Conservation (phyloP, 2,888 invertebrate species). For the Fragum fragum region DNA sequence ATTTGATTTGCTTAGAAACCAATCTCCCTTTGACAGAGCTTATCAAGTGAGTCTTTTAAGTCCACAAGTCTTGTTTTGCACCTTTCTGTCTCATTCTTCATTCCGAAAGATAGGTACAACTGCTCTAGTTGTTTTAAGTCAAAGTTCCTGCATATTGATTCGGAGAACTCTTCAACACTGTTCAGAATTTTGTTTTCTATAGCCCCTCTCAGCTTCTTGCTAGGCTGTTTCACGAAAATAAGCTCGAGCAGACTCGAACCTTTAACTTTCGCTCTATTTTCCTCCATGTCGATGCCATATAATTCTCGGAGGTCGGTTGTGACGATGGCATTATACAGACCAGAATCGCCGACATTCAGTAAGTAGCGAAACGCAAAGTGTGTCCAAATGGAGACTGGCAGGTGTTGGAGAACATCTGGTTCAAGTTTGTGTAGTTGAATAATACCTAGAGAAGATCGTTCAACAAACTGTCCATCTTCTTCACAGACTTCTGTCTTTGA, state of each 20-base stretch:
- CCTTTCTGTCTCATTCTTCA: constrained; percentile 31
- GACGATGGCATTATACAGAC: constrained; percentile 54
- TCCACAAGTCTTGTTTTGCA: constrained; percentile 31
- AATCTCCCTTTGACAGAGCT: constrained; percentile 19
- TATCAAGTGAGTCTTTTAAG: constrained; percentile 3
- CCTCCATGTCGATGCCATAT: constrained; percentile 60
- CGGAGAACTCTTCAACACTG: constrained; percentile 24
- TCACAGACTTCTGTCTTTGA: constrained; percentile 37
- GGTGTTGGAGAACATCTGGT: background rate
- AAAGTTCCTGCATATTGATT: constrained; percentile 18
- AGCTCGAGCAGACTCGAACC: constrained; percentile 44
- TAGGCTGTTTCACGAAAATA: constrained; percentile 51
- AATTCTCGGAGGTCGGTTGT: constrained; percentile 33
- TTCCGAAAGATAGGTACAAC: constrained; percentile 26
- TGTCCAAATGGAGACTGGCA: constrained; percentile 47
- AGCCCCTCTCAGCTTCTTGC: constrained; percentile 20
- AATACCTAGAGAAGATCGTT: constrained; percentile 46
- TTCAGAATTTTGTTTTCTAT: constrained; percentile 19
- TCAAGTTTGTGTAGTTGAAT: constrained; percentile 47
- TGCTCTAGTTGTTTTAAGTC: constrained; percentile 27
- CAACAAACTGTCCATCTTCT: constrained; percentile 47
- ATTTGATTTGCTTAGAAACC: background rate
- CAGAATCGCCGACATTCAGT: constrained; percentile 52
- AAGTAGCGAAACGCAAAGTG: constrained; percentile 49
- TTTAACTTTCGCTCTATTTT: constrained; percentile 45